A percentile compares a stretch with the other conserved stretches of the same genome.
Evolutionary conservation across 1,140 invertebrate species (phyloP).

Genomic region (Aphidius gifuensis): DNA sequence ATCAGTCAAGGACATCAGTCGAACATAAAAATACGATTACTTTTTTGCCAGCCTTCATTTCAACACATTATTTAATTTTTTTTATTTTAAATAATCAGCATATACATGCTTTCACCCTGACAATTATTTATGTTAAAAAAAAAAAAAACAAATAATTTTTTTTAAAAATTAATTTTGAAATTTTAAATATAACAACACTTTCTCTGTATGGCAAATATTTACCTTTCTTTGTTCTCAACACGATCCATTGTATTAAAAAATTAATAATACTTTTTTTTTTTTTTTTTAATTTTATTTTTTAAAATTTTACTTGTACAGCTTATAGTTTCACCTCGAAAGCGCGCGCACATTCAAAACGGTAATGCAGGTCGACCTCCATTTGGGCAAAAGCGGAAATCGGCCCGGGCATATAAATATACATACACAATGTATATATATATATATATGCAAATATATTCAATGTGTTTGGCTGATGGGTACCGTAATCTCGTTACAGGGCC

Average conservation of each 20-base stretch:
- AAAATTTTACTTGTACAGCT: neutral
- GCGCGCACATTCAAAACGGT: neutral
- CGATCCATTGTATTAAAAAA: too few species aligned
- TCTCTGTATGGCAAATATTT: constrained; percentile 2
- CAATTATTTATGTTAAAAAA: too few species aligned
- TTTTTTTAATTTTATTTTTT: neutral
- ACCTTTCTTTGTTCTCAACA: neutral
- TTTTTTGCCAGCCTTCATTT: constrained; percentile 11
- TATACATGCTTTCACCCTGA: too few species aligned
- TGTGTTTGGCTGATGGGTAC: constrained; percentile 27
- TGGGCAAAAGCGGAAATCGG: constrained; percentile 47
- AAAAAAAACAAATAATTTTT: neutral
- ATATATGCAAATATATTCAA: constrained; percentile 38
- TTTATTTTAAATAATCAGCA: too few species aligned
- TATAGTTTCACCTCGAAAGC: constrained; percentile 13
- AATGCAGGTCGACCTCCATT: constrained; percentile 32
- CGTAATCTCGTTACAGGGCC: constrained; percentile 38
- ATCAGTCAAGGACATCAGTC: constrained; percentile 25
- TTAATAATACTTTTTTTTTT: too few species aligned
- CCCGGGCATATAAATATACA: constrained; percentile 19
- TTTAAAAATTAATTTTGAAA: constrained; percentile 1
- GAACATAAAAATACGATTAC: constrained; percentile 23
- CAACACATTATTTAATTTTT: neutral
- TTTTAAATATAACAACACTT: constrained; percentile 4
- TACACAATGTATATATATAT: neutral